Evolutionary conservation across 2,888 invertebrate species (phyloP), one percentile per base, ranked within the genome.

Genomic region (Nasonia oneida): DNA sequence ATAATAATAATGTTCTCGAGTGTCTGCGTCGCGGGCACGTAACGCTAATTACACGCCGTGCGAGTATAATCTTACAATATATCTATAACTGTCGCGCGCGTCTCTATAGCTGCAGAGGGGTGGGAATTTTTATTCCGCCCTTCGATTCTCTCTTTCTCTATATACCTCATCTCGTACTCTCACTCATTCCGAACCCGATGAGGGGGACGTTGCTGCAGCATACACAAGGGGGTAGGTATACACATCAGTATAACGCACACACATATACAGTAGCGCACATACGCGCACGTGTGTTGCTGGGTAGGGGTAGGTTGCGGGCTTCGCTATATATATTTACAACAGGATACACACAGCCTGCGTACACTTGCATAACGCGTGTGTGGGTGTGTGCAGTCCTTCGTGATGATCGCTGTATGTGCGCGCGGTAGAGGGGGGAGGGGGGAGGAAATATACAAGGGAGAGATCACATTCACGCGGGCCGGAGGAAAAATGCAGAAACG

Each of bases 271-370:
- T 61, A 61, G 15, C 18, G 53, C 15, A 15, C 15, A 53, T 53
- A 53, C 53, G 10, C 15, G 23, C 33, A 14, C 1, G 12, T 12
- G 67, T n/a, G 67, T n/a, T 29, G 29, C 14, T 67, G 29, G 33
- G 29, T 23, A 67, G 75, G 75, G 64, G 67, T 70, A 61, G 70
- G 76, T 83, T 77, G 29, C 29, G 57, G 70, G 39, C 61, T 78
- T 64, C 81, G 77, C 76, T 37, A 37, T 37, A 37, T 29, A 29
- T 85, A 84, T 84, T 81, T 78, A 81, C 85, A 81, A 85, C 64
- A 37, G 83, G 42, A 74, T 29, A 57, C 75, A 82, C 47, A 10
- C 12, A 47, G 12, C 8, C 42, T 15, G 39, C 8, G 18, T 39
- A n/a, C 23, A 61, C n/a, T 61, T 4, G 57, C n/a, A 42, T 10